A percentile compares a stretch with the other conserved stretches of the same genome.
These are phyloP conservation scores for Drosophila lacicola DNA, from an alignment of 2,888 invertebrate genomes.

Conservation along the genomic window DNA sequence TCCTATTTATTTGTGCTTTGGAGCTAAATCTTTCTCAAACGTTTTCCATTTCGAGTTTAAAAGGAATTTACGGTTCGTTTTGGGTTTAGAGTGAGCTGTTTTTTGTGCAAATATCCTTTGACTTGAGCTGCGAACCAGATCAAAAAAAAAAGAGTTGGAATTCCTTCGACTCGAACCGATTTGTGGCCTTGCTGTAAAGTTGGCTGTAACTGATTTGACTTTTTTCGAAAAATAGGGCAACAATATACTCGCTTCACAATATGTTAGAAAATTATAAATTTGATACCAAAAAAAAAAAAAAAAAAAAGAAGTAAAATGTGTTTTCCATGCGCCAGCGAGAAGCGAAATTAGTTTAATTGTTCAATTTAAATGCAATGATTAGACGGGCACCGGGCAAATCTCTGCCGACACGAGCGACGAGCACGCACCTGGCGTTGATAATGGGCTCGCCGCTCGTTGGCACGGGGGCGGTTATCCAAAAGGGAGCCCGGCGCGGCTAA, in stretches of 20 bases:
- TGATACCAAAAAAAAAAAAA: slow-evolving; percentile 14
- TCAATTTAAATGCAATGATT: slow-evolving; percentile 74
- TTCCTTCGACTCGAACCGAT: no score
- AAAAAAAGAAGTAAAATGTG: neutral
- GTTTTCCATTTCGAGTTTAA: no score
- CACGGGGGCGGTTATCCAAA: slow-evolving; percentile 1
- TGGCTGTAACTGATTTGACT: no score
- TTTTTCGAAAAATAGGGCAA: no score
- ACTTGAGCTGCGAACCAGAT: no score
- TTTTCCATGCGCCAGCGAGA: slow-evolving; percentile 47
- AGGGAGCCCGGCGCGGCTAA: neutral
- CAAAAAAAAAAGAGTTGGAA: no score
- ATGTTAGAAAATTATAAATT: slow-evolving; percentile 7
- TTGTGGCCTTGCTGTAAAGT: no score
- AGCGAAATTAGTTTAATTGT: slow-evolving; percentile 73
- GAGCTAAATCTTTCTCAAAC: no score
- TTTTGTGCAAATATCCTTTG: no score
- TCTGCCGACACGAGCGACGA: slow-evolving; percentile 62
- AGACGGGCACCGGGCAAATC: slow-evolving; percentile 38
- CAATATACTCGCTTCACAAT: neutral
- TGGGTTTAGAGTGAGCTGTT: no score
- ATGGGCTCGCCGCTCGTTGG: slow-evolving; percentile 31
- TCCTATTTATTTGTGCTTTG: no score
- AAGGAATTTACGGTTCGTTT: no score
- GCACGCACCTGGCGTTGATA: slow-evolving; percentile 75